These are phyloP conservation scores for Agriopis leucophaearia DNA, from an alignment of 2,888 invertebrate genomes.

Conservation along the genomic window DNA sequence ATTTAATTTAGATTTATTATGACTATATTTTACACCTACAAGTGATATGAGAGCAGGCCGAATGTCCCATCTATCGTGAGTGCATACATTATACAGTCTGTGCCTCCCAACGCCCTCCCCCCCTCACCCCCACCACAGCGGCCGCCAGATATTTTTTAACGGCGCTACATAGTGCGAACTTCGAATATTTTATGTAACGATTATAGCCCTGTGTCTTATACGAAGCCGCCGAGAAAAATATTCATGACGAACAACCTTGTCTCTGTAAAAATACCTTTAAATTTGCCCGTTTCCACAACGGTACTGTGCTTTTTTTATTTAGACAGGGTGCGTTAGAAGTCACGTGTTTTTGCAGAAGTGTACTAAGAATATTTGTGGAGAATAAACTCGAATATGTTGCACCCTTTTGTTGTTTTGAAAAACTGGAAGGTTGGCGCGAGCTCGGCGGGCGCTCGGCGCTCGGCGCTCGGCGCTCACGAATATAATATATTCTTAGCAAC, in stretches of 20 bases:
- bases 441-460: too few relatives aligned
- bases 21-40: too few relatives aligned
- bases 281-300: neutral
- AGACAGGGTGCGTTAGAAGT: conserved; percentile 4
- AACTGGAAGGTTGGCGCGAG: conserved; percentile 12
- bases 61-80: conserved; percentile 31
- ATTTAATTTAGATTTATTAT: too few relatives aligned
- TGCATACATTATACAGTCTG: conserved; percentile 28
- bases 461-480: too few relatives aligned
- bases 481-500: neutral
- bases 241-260: neutral
- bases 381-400: conserved; percentile 41
- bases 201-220: conserved; percentile 38
- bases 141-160: conserved; percentile 41
- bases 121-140: conserved; percentile 4
- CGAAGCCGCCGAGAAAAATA: conserved; percentile 25
- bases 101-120: neutral
- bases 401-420: conserved; percentile 28
- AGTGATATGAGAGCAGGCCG: neutral
- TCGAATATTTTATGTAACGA: conserved; percentile 50
- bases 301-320: conserved; percentile 6
- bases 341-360: conserved; percentile 26
- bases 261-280: neutral
- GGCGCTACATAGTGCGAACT: conserved; percentile 24
- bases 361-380: conserved; percentile 41